A percentile compares a stretch with the other conserved stretches of the same genome.
phyloP scores from a whole-genome alignment of 2,888 invertebrate genomes.

The Steinernema carpocapsae region DNA sequence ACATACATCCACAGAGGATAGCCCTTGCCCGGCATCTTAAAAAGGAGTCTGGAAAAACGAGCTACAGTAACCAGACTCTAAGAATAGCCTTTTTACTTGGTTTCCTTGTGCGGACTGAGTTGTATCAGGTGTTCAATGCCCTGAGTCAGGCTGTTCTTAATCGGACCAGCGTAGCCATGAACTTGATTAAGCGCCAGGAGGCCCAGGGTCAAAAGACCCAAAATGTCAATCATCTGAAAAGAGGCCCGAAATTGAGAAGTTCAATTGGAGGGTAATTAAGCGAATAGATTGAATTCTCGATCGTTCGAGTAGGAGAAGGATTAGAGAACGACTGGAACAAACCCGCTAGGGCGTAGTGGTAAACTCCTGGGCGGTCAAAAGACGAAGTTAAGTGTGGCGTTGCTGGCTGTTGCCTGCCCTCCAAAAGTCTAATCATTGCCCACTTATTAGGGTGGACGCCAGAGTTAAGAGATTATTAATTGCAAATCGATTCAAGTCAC shows the following conservation, averaged over 20 bases:
- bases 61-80: background rate
- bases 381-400: background rate
- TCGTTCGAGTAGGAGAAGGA: background rate
- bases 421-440: slow-evolving; percentile 14
- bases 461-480: slow-evolving; percentile 32
- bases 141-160: slow-evolving; percentile 9
- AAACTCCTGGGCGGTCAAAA: too few relatives aligned
- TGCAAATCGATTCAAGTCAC: slow-evolving; percentile 31
- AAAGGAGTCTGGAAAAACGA: slow-evolving; percentile 70
- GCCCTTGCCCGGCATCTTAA: slow-evolving; percentile 41
- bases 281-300: slow-evolving; percentile 26
- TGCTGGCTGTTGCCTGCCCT: background rate
- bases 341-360: too few relatives aligned
- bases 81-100: background rate
- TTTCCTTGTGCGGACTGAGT: slow-evolving; percentile 9
- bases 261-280: slow-evolving; percentile 23
- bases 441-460: slow-evolving; percentile 8
- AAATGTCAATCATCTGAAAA: slow-evolving; percentile 26
- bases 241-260: background rate
- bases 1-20: slow-evolving; percentile 48
- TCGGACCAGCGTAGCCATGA: background rate
- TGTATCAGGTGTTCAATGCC: slow-evolving; percentile 21
- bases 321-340: background rate
- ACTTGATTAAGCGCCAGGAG: background rate
- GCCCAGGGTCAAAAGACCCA: slow-evolving; percentile 30